These are phyloP conservation scores for Sebastiscus tertius DNA, from an alignment of 2,797 vertebrate genomes.

Conservation along the genomic window DNA sequence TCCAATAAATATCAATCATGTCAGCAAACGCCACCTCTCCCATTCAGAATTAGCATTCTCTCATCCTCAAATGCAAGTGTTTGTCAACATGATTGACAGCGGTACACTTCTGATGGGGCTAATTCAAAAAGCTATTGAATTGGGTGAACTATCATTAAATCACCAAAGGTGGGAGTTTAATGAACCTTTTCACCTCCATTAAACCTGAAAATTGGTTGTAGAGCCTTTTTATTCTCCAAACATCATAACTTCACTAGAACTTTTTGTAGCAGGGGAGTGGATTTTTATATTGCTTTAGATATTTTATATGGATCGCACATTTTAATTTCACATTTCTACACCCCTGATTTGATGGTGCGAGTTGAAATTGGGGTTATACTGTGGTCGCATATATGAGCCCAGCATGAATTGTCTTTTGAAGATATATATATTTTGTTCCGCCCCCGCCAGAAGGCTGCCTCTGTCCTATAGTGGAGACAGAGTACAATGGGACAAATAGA, in stretches of 20 bases:
- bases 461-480: constrained; percentile 47
- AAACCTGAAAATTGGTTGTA: constrained; percentile 72
- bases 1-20: constrained; percentile 21
- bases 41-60: neutral
- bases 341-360: constrained; percentile 57
- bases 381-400: constrained; percentile 68
- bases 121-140: constrained; percentile 47
- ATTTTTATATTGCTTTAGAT: constrained; percentile 54
- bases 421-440: constrained; percentile 48
- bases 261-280: constrained; percentile 56
- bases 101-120: constrained; percentile 28
- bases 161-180: constrained; percentile 62
- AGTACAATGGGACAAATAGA: constrained; percentile 65
- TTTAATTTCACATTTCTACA: constrained; percentile 68
- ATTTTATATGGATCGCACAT: constrained; percentile 55
- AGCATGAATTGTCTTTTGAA: constrained; percentile 68
- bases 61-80: constrained; percentile 19
- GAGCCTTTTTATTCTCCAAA: constrained; percentile 67
- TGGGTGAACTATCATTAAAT: constrained; percentile 56
- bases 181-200: constrained; percentile 73
- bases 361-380: constrained; percentile 68
- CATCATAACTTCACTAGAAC: constrained; percentile 55
- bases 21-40: constrained; percentile 6
- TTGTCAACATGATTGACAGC: constrained; percentile 54
- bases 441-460: constrained; percentile 31